Evolutionary conservation across 2,888 invertebrate genomes (phyloP), one percentile per base, ranked within the genome.

Genomic region (Stenoptilia bipunctidactyla): DNA sequence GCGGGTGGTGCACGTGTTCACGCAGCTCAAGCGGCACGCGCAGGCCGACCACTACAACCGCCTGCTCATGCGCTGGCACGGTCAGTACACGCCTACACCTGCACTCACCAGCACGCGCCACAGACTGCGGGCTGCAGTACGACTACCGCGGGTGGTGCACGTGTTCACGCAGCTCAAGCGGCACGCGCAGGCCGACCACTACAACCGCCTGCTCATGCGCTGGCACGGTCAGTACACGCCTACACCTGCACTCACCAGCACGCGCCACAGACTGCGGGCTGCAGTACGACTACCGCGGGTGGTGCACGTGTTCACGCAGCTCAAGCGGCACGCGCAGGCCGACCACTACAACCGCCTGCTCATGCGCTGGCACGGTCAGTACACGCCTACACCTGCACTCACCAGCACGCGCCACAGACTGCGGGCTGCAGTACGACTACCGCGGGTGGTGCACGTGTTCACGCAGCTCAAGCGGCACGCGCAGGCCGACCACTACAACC

Each of bases 271-370:
- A n/a, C n/a, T n/a, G 96, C 33, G 96, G 96, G 0, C 82, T 97
- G 59, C 96, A 96, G 77, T 97, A 97, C 75, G 97, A 97, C 83
- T 97, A 97, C 75, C 87, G 95, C 64, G 97, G 97, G 1, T 97
- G 37, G 87, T 95, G 50, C 90, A 94, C 67, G 91, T 96, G 44
- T 96, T 95, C 80, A 88, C 89, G 46, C 88, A 89, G 57, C 77
- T 92, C 47, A 82, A 80, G 69, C 58, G 66, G 3, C 74, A 72
- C 67, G 75, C 77, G 56, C 65, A 67, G 51, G 84, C 82, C 39
- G 62, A 62, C 30, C 13, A 12, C n/a, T 8, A 34, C 34, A 34
- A 8, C 4, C 34, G 34, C 6, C 34, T n/a, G n/a, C n/a, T 34
- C 10, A 5, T 4, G n/a, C 13, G 34, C 13, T 12, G 27, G 27